Base-by-base conservation (phyloP, 2,113 vertebrate species). In the Coryphaenoides rupestris region DNA sequence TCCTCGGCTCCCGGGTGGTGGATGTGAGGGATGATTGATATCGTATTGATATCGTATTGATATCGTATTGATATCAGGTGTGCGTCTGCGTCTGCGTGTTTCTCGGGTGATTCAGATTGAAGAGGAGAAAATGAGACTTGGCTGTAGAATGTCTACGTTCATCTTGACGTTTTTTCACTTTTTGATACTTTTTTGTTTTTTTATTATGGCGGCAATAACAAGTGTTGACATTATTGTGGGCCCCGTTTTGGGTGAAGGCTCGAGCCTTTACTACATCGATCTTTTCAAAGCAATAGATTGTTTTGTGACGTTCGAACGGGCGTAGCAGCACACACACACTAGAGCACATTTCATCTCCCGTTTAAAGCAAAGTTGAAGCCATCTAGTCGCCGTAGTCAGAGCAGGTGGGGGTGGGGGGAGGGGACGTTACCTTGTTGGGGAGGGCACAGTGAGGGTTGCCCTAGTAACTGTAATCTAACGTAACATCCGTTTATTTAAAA, bases 401-500 rank as follows among this genome's bases (percentile, higher is more conserved):
- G 46, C 14, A 23, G 28, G 28, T 0, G 10, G 1, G 26, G 50
- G 7, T 2, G n/a, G 14, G 16, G 57, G 5, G 26, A 19, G 60
- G 63, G 23, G 49, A 59, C 62, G 60, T 61, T 52, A 57, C 68
- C 5, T 23, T 58, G 21, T 40, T 21, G 23, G 21, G 46, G 63
- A 71, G 66, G 62, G 46, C 63, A 63, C 65, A 54, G 55, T 19
- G 56, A 5, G 21, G 19, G 88, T 89, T 88, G 70, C 79, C 79
- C 2, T 75, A 76, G 81, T 74, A 88, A 90, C 86, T 0, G 64
- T 69, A 79, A 71, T 73, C 62, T 21, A 80, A 88, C 88, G 88
- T 90, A 90, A 90, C 76, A 83, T 88, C 74, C 77, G 73, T 83
- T 78, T 19, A 72, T 86, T 87, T 78, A 83, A 80, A 84, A 83